Conservation (phyloP, 2,113 vertebrate species). For the Hydrochoerus hydrochaeris region DNA sequence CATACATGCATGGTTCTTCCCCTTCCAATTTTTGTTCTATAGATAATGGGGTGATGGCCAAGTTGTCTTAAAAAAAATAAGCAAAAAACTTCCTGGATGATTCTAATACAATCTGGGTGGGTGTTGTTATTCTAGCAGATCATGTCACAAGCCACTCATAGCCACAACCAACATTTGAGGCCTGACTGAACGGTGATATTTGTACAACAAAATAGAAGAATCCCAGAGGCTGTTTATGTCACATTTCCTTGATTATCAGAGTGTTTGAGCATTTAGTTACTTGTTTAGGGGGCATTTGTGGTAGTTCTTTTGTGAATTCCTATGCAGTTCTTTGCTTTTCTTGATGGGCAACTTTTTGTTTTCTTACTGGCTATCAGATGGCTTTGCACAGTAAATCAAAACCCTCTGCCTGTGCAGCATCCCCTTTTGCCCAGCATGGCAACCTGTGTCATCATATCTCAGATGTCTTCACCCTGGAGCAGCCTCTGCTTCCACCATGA, state of each 20-base stretch:
- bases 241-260: background rate
- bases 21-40: background rate
- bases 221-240: background rate
- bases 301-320: background rate
- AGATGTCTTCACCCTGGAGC: background rate
- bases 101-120: background rate
- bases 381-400: background rate
- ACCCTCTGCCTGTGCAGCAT: background rate
- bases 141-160: too few species aligned
- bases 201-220: background rate
- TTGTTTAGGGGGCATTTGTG: background rate
- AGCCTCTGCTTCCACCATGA: background rate
- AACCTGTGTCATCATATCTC: rapidly evolving
- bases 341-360: background rate
- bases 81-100: background rate
- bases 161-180: background rate
- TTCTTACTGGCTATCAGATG: background rate
- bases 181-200: background rate
- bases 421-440: background rate
- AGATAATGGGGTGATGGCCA: background rate
- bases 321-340: background rate
- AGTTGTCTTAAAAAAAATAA: background rate
- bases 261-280: background rate
- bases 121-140: background rate
- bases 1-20: background rate